Conservation (phyloP, 2,888 invertebrate genomes). For the Andrena fulva region DNA sequence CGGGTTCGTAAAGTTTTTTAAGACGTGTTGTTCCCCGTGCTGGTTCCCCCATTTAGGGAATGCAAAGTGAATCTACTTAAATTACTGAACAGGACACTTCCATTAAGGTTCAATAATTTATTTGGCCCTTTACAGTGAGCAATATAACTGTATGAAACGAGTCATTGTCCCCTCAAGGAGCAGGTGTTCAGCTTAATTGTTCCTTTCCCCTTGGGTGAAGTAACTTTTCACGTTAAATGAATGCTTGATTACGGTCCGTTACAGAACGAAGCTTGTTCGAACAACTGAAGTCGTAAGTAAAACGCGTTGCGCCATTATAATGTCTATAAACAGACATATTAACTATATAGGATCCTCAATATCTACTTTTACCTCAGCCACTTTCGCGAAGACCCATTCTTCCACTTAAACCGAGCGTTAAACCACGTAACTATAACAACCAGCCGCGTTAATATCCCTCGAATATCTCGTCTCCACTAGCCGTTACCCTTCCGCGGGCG, state of each 20-base stretch:
- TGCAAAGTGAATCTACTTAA: not conserved
- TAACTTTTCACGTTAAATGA: conserved; percentile 21
- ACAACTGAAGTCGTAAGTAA: not conserved
- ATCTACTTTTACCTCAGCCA: not conserved
- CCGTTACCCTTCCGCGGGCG: not conserved
- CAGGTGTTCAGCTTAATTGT: conserved; percentile 66
- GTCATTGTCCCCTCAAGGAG: conserved; percentile 38
- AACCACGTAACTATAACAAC: too few species aligned
- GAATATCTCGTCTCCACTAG: not conserved
- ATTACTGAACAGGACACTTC: conserved; percentile 28
- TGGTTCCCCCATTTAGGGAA: not conserved
- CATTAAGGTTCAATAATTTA: conserved; percentile 40
- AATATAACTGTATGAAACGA: conserved; percentile 48
- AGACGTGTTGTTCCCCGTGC: not conserved
- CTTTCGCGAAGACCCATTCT: not conserved
- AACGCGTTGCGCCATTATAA: conserved; percentile 11
- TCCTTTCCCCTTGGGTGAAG: conserved; percentile 33
- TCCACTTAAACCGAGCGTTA: too few species aligned
- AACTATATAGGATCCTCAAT: not conserved
- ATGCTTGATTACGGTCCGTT: conserved; percentile 22
- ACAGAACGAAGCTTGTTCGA: conserved; percentile 19
- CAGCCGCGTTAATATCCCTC: not conserved
- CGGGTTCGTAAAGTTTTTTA: not conserved
- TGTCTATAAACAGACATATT: not conserved
- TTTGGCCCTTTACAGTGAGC: conserved; percentile 28